These are phyloP conservation scores for Numenius phaeopus DNA, from an alignment of 2,797 vertebrate genomes.

Conservation along the genomic window DNA sequence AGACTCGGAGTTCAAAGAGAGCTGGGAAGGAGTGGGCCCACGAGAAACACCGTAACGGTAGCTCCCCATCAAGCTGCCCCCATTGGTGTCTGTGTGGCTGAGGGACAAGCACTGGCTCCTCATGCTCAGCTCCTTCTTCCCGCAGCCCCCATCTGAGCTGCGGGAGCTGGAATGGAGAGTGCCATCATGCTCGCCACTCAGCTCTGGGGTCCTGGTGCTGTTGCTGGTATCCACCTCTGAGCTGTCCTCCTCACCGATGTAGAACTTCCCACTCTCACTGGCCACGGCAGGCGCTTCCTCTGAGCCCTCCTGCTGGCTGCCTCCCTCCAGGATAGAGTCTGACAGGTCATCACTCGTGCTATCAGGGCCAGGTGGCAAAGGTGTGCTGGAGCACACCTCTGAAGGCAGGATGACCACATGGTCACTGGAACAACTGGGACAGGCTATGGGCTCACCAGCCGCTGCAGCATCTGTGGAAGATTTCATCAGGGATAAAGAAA, in stretches of 20 bases:
- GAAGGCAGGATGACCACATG: constrained; percentile 88
- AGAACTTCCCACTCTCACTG: constrained; percentile 27
- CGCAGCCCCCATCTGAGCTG: neutral
- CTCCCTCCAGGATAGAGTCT: constrained; percentile 47
- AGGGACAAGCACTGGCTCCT: constrained; percentile 36
- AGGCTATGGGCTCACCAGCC: constrained; percentile 41
- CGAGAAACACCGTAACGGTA: constrained; percentile 28
- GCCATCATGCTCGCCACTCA: neutral
- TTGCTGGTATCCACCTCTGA: constrained; percentile 38
- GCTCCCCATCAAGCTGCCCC: constrained; percentile 60
- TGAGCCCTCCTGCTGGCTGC: constrained; percentile 46
- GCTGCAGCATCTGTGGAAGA: neutral
- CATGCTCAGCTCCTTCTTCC: neutral
- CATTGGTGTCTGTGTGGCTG: constrained; percentile 22
- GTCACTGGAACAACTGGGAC: constrained; percentile 91
- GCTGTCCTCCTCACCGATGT: constrained; percentile 39
- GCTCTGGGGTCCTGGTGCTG: constrained; percentile 21
- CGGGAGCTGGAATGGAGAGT: neutral
- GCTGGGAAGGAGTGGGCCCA: constrained; percentile 34
- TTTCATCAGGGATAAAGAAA: neutral
- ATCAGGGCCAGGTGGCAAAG: neutral
- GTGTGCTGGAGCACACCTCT: constrained; percentile 9
- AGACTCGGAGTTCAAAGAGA: neutral
- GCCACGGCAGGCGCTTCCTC: neutral
- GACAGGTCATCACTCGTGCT: constrained; percentile 43